Evolutionary conservation across 2,113 vertebrate species (phyloP), one percentile per base, ranked within the genome.

Genomic region (Centropus bengalensis): DNA sequence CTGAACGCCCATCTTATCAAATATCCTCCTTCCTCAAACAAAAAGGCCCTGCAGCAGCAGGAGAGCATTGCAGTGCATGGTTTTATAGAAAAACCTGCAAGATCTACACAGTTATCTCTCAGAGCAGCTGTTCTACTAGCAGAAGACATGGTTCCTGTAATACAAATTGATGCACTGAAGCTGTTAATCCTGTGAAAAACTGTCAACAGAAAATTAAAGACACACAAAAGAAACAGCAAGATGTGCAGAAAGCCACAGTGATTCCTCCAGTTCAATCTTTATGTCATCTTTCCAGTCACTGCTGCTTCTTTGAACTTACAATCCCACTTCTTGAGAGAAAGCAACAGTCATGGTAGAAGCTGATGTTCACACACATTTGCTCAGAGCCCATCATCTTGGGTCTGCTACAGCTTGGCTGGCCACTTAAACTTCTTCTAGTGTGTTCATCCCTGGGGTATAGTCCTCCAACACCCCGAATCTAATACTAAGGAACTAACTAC

Each of bases 211-310:
- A 87, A 74, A 67, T 17, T 63, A 75, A 89, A 77, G 30, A n/a
- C 40, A 40, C 66, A 66, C 7, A 90, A 80, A 36, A 45, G 88
- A 88, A 88, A 86, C 19, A 88, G 33, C 32, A 82, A 73, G 16
- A 73, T 2, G 0, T 27, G 15, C n/a, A 33, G 30, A 63, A 9
- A 79, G 58, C 21, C 19, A 54, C 4, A 0, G 1, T 16, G 8
- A 87, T 45, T 85, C 32, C 49, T 47, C 21, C 23, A 21, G 23
- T 47, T 83, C 67, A 83, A 36, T 30, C 60, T 36, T 36, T 51
- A 40, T 0, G 3, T 45, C n/a, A n/a, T n/a, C 24, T 19, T 69
- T 66, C 42, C 24, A 82, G 42, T 32, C 28, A 32, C 15, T 64
- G 26, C 32, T 64, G 47, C 32, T 85, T 45, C 33, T 22, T 42